phyloP scores from a whole-genome alignment of 2,888 invertebrate species.

The Cerastis leucographa region DNA sequence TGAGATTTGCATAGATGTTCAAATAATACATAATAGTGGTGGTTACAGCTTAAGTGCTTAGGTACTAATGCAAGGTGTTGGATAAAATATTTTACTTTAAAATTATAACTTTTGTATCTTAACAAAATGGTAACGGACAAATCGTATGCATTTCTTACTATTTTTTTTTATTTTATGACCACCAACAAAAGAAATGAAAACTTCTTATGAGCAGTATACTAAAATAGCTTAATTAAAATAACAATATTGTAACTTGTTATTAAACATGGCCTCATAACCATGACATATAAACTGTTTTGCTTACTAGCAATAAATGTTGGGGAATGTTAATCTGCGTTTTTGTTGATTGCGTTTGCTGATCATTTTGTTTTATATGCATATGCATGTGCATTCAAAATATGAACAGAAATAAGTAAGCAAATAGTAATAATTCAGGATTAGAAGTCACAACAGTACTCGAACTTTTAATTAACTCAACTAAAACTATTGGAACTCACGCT shows the following conservation, averaged over 20 bases:
- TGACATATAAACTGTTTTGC: constrained; percentile 50
- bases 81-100: constrained; percentile 5
- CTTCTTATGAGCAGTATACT: neutral
- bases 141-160: constrained; percentile 4
- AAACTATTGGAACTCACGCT: neutral
- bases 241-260: constrained; percentile 22
- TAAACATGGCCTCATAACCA: constrained; percentile 29
- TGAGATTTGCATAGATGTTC: constrained; percentile 27
- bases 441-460: neutral
- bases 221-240: constrained; percentile 16
- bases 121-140: constrained; percentile 3
- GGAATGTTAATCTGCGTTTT: constrained; percentile 22
- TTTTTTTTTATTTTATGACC: neutral
- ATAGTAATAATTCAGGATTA: neutral
- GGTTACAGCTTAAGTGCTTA: neutral
- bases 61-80: constrained; percentile 6
- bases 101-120: constrained; percentile 1
- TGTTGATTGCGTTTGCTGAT: constrained; percentile 28
- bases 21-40: constrained; percentile 17
- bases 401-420: neutral
- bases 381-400: constrained; percentile 2
- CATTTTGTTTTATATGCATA: constrained; percentile 7
- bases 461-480: constrained; percentile 4
- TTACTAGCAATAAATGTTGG: constrained; percentile 24
- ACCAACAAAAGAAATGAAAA: neutral